Conservation (phyloP, 2,888 invertebrate genomes). For the Pristionchus japonicus region DNA sequence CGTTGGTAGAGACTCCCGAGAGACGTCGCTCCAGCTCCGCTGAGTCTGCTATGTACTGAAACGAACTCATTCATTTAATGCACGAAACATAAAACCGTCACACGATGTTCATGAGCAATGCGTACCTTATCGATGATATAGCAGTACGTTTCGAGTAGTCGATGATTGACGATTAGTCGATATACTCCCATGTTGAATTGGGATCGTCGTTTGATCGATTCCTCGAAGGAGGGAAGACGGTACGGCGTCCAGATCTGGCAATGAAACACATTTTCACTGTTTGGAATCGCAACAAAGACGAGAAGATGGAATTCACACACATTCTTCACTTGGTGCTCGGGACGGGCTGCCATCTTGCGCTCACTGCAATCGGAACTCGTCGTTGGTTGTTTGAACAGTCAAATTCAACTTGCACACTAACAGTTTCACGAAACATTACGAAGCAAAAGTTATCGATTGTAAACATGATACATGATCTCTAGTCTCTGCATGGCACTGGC, state of each 20-base stretch:
- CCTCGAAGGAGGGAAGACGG: not conserved
- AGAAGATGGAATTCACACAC: not conserved
- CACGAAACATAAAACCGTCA: not conserved
- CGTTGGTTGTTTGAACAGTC: not conserved
- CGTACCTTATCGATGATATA: conserved; percentile 48
- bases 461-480: not conserved
- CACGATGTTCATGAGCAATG: not conserved
- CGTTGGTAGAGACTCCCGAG: not conserved
- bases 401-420: no score
- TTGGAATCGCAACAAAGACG: not conserved
- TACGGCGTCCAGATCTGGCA: conserved; percentile 29
- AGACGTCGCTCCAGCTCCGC: not conserved
- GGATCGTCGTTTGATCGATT: not conserved
- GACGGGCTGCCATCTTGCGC: not conserved
- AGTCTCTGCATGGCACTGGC: not conserved
- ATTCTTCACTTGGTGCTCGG: conserved; percentile 27
- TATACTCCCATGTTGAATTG: not conserved
- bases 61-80: not conserved
- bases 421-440: no score
- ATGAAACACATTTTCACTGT: not conserved
- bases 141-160: conserved; percentile 51
- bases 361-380: conserved; percentile 1
- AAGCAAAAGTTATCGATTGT: no score
- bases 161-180: not conserved
- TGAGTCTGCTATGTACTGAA: not conserved